Evolutionary conservation across 1,140 invertebrate species (phyloP), one percentile per base, ranked within the genome.

Genomic region (Eueides isabella): DNA sequence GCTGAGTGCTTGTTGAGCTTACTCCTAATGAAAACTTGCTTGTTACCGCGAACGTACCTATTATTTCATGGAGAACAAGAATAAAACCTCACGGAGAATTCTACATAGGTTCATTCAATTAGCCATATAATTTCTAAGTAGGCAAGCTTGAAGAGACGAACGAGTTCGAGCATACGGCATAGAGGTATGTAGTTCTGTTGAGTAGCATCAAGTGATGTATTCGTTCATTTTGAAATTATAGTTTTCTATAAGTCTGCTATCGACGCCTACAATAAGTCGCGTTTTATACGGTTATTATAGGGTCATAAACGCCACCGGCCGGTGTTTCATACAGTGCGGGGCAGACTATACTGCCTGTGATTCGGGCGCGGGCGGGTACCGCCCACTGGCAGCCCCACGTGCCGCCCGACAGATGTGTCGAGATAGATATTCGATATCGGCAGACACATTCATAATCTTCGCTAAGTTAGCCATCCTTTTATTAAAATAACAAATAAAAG

Each of bases 221-320:
- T 12, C 23, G 19, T 23, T 23, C 19, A n/a, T 55, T 26, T 55
- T 26, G 19, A n/a, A 23, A 55, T 23, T 12, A 26, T 55, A 83
- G 81, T 77, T 80, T 84, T 86, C 85, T 91, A 86, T 90, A 91
- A 86, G 86, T 88, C 85, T 80, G 88, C 87, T 89, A 92, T 93
- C 87, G 89, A 87, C 84, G 88, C 88, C 89, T 90, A 91, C 91
- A 92, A 92, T 90, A 91, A 91, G 90, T 91, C 90, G 85, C 86
- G 85, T 93, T 93, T 93, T 92, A 93, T 93, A 92, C 82, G 89
- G 91, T 92, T 92, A 93, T 92, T 92, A 92, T 92, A 90, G 87
- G 84, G 77, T 85, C 87, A 90, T 92, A 92, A 92, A 92, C 82
- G 87, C 85, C 92, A 92, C 87, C 89, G 90, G 89, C 86, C 90